Evolutionary conservation across 2,888 invertebrate species (phyloP).

Genomic region (Magallana nippona): DNA sequence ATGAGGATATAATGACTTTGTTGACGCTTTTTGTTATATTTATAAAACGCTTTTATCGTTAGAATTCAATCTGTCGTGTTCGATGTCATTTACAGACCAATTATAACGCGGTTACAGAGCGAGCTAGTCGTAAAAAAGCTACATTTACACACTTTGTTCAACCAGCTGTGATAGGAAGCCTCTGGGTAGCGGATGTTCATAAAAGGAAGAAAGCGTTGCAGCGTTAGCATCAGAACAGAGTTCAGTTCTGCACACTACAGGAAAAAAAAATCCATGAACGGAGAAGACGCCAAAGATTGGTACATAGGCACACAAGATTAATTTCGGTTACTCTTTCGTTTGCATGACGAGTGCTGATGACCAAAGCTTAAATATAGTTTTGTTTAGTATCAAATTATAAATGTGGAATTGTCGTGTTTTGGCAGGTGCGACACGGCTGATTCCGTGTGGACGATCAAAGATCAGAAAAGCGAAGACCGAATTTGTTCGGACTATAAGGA

Average conservation of each 20-base stretch:
- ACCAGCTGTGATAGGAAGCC: neutral
- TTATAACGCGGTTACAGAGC: constrained; percentile 16
- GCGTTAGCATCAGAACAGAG: neutral
- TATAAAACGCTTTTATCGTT: constrained; percentile 18
- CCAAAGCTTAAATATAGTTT: neutral
- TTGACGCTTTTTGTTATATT: constrained; percentile 15
- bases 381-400: neutral
- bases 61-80: constrained; percentile 21
- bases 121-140: neutral
- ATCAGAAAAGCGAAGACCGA: neutral
- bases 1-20: constrained; percentile 17
- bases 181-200: neutral
- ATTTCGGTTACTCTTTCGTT: too few species aligned
- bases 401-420: neutral
- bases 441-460: neutral
- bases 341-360: neutral
- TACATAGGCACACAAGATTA: too few species aligned
- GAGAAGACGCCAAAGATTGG: too few species aligned
- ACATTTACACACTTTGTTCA: constrained; percentile 3
- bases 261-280: too few species aligned
- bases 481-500: neutral
- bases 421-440: constrained; percentile 6
- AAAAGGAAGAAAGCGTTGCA: neutral
- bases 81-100: constrained; percentile 21
- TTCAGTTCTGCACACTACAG: too few species aligned